Conservation (phyloP, 2,888 invertebrate species). For the Furcula furcula region DNA sequence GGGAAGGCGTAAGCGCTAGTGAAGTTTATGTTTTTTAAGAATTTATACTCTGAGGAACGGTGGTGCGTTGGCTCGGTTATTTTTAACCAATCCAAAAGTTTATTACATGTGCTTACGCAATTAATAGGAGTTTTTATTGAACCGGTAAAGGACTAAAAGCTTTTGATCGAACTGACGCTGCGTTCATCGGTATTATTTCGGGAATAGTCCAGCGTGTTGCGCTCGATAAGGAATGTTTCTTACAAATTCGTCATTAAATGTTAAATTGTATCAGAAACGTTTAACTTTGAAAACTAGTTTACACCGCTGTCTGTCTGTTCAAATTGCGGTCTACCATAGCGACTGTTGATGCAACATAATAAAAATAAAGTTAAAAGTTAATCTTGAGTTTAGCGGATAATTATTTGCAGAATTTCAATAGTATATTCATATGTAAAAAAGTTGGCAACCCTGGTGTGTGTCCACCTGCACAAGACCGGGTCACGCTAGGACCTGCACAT, state of each 20-base stretch:
- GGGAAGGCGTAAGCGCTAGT: slow-evolving; percentile 21
- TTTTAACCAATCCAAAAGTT: slow-evolving; percentile 78
- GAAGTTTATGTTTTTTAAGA: slow-evolving; percentile 80
- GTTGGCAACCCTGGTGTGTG: too few species aligned
- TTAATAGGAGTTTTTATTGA: slow-evolving; percentile 79
- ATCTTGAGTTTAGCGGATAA: too few species aligned
- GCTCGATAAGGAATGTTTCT: slow-evolving; percentile 18
- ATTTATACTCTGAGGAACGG: slow-evolving; percentile 65
- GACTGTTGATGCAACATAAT: too few species aligned
- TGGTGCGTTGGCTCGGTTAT: slow-evolving; percentile 66
- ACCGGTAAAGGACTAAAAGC: slow-evolving; percentile 73
- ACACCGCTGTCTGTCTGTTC: too few species aligned
- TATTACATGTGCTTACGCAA: slow-evolving; percentile 78
- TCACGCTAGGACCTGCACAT: slow-evolving; percentile 1
- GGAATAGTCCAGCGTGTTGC: slow-evolving; percentile 28
- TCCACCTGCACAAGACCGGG: slow-evolving; percentile 1
- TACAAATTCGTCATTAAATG: slow-evolving; percentile 11
- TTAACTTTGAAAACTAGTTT: too few species aligned
- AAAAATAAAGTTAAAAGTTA: too few species aligned
- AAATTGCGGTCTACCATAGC: too few species aligned
- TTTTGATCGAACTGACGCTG: slow-evolving; percentile 58
- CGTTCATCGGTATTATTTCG: slow-evolving; percentile 42
- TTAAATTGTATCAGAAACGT: too few species aligned
- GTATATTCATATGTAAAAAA: too few species aligned
- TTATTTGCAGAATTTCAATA: too few species aligned